Evolutionary conservation across 2,113 vertebrate species (phyloP).

Genomic region (Nothoprocta perdicaria): DNA sequence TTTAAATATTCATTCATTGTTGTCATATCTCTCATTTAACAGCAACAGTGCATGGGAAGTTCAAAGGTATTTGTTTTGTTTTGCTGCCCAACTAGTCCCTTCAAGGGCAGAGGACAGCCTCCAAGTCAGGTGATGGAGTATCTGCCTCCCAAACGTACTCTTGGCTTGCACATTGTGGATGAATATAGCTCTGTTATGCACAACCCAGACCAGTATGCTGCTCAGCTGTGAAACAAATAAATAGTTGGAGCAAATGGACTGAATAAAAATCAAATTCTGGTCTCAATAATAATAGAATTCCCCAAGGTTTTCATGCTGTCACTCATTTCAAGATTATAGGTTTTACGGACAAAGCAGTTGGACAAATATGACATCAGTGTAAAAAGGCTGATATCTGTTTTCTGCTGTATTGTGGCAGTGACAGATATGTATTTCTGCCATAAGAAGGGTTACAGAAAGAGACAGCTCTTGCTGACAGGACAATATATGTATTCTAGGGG

Average conservation of each 20-base stretch:
- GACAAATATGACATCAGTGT: neutral
- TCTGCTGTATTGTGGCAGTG: constrained; percentile 1
- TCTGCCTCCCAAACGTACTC: neutral
- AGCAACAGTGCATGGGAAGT: neutral
- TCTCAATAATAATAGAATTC: neutral
- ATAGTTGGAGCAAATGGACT: neutral
- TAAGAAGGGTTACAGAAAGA: neutral
- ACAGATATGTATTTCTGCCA: constrained; percentile 10
- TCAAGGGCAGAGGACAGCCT: neutral
- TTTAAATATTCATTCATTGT: neutral
- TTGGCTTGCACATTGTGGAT: neutral
- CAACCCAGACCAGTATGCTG: neutral
- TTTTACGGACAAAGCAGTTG: constrained; percentile 49
- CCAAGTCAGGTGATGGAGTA: neutral
- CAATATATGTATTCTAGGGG: neutral
- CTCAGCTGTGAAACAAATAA: neutral
- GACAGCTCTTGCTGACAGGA: constrained; percentile 3
- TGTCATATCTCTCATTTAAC: neutral
- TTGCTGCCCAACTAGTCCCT: neutral
- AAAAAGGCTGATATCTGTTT: neutral
- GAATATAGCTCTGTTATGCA: neutral
- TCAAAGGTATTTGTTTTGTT: neutral
- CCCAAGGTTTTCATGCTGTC: constrained; percentile 15
- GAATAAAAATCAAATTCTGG: neutral
- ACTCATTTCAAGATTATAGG: constrained; percentile 44